phyloP scores from a whole-genome alignment of 2,797 vertebrate species.

The Sternarchorhynchus goeldii region DNA sequence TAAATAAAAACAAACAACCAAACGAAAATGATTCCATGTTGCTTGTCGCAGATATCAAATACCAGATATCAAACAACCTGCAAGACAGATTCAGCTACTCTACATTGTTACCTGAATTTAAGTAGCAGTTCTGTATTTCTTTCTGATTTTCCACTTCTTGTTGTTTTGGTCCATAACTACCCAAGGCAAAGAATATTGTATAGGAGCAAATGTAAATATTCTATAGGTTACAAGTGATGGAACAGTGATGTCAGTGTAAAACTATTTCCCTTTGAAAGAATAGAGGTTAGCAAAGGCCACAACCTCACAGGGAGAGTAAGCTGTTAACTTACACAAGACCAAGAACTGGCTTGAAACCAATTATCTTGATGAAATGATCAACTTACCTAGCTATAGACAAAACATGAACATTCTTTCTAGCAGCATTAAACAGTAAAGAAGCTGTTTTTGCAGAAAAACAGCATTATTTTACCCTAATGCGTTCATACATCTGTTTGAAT shows the following conservation, averaged over 20 bases:
- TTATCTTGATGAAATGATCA: neutral
- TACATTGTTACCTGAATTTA: neutral
- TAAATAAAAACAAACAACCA: no score
- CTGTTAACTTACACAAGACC: neutral
- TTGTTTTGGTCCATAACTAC: neutral
- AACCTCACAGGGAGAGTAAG: neutral
- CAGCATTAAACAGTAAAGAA: neutral
- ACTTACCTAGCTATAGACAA: no score
- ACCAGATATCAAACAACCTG: neutral
- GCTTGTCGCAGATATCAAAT: no score
- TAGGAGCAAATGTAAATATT: neutral
- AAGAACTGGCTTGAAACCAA: no score
- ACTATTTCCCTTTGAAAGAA: conserved; percentile 17
- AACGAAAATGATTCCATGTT: no score
- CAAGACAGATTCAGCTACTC: neutral
- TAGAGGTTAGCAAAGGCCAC: neutral
- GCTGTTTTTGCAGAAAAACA: neutral
- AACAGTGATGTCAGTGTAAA: neutral
- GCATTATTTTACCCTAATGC: conserved; percentile 7
- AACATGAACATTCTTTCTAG: no score
- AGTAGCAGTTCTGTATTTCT: neutral
- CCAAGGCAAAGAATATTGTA: neutral
- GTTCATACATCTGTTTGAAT: conserved; percentile 30
- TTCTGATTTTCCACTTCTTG: neutral
- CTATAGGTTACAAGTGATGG: neutral